A percentile compares a stretch with the other conserved stretches of the same genome.
These are phyloP conservation scores for Ariopsis seemanni DNA, from an alignment of 2,113 vertebrate species.

Conservation along the genomic window DNA sequence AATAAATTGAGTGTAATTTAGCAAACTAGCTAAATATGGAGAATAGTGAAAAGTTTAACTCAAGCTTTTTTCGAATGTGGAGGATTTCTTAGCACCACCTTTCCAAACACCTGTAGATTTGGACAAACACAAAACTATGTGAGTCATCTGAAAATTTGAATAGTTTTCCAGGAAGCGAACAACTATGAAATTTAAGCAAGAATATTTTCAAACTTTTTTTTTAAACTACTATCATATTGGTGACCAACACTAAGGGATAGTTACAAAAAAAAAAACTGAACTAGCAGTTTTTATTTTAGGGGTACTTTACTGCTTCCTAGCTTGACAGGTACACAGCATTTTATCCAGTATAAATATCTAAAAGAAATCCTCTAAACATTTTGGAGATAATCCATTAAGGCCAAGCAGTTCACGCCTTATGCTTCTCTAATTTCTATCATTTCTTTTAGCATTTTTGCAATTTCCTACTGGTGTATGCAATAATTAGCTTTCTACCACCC, in stretches of 20 bases:
- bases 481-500: slow-evolving; percentile 22
- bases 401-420: slow-evolving; percentile 27
- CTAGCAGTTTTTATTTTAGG: neutral
- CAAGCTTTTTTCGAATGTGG: neutral
- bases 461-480: slow-evolving; percentile 23
- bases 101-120: neutral
- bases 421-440: slow-evolving; percentile 3
- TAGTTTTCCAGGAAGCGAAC: neutral
- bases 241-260: neutral
- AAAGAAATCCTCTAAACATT: slow-evolving; percentile 14
- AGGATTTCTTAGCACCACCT: neutral
- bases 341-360: slow-evolving; percentile 4
- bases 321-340: neutral
- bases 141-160: no score
- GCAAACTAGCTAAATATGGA: neutral
- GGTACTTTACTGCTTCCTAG: no score
- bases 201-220: neutral
- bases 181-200: neutral
- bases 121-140: neutral
- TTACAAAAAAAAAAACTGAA: neutral
- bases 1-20: neutral
- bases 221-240: neutral
- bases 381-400: neutral
- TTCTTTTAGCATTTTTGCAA: neutral
- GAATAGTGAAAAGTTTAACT: neutral